Base-by-base conservation (phyloP, 1,140 invertebrate genomes). In the Manduca sexta region DNA sequence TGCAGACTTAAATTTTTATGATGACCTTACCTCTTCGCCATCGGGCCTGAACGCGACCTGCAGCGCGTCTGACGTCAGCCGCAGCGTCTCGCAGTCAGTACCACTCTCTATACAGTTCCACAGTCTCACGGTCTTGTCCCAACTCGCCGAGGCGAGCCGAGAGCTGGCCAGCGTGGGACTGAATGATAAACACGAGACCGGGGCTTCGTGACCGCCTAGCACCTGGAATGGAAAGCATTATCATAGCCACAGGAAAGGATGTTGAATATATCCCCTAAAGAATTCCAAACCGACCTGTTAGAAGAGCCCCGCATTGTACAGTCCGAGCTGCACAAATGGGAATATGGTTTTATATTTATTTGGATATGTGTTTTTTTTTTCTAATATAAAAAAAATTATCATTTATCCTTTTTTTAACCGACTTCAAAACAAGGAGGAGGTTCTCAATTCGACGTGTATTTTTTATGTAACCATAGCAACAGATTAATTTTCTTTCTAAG, bases 121-220 rank as follows among this genome's bases (percentile, higher is more conserved):
- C 17, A 99, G 82, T 62, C 93, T 91, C 0, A 99, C 84, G 0
- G 96, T 96, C 80, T 95, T 95, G 76, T 99, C 98, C 97, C 97
- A 99, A 12, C 95, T 97, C 1, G 92, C 93, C 1, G 96, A 98
- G 0, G 91, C 94, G 18, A 99, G 74, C 18, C 91, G 88, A 0
- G 93, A 91, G 49, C 92, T 94, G 0, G 91, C 85, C 7, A 90
- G 72, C 45, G 77, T 89, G 0, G 95, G 93, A 71, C 90, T 94
- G 76, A 99, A 99, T 7, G 91, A 88, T 11, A 99, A 63, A 57
- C 92, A 90, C 14, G 91, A 90, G 1, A 99, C 92, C 2, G 97
- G 97, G 12, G 94, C 97, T 87, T 96, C 93, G 75, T 99, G 98
- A 8, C 97, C 97, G 47, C 91, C 91, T 49, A 99, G 83, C 26